Base-by-base conservation (phyloP, 2,888 invertebrate genomes). In the Blera fallax region DNA sequence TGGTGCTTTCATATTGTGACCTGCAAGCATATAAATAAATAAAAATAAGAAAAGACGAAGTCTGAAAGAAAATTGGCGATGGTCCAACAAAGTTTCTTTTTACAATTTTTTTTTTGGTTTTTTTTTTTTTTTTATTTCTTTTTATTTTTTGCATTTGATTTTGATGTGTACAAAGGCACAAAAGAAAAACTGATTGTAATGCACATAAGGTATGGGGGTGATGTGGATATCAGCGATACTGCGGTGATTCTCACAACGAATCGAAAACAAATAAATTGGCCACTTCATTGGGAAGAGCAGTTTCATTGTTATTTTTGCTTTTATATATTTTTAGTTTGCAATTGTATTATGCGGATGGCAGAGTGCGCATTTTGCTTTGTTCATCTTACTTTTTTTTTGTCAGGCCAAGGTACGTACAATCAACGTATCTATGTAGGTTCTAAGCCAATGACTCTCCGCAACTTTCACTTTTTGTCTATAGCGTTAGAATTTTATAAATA, bases 1-100 rank as follows among this genome's bases (percentile, higher is more conserved):
- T 70, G 58, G 48, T 56, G 48, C 58, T 72, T 60, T 83, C 52
- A 78, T 83, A 72, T 77, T 81, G 52, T 80, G 82, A 82, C 72
- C 77, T 77, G 82, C 65, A 72, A 67, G 52, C 72, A 16, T 58
- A 83, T 52, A 78, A 70, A 82, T 74, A 80, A 56, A 74, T 56
- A 69, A 62, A 64, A 45, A 76, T n/a, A 76, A 32, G 16, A 76
- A 65, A 45, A 32, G 29, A 58, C 16, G 56, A 34, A 32, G 37
- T 69, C 48, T 76, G 11, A 77, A 60, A 72, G 58, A 70, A 65
- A 77, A 11, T 52, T 83, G 82, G 82, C 78, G 45, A 24, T 67
- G 29, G 43, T 65, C 78, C 82, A 83, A 72, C 18, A 43, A 54
- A 72, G 40, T 78, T 83, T 81, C 50, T 67, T 54, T 50, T 67